phyloP scores from a whole-genome alignment of 2,797 vertebrate genomes.

The Stomatorhinus walkeri region DNA sequence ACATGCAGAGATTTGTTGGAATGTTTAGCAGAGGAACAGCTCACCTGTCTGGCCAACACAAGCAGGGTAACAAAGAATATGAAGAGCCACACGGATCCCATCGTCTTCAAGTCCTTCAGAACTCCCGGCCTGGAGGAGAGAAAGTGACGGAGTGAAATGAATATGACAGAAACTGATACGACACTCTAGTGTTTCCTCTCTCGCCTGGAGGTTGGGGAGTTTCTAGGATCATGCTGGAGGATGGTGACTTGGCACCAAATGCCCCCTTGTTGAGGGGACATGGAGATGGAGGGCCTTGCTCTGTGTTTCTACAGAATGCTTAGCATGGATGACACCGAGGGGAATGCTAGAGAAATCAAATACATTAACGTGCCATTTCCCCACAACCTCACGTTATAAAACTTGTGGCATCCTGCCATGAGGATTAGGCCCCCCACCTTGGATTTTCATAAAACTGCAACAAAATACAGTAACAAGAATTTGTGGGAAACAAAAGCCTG shows the following conservation, averaged over 20 bases:
- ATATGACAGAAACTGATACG: neutral
- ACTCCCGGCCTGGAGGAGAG: slow-evolving; percentile 74
- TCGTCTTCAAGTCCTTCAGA: slow-evolving; percentile 92
- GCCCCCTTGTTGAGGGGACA: neutral
- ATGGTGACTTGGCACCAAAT: neutral
- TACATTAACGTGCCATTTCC: neutral
- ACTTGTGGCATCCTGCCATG: neutral
- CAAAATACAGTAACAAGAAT: neutral
- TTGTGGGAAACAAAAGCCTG: neutral
- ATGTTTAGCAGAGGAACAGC: slow-evolving; percentile 32
- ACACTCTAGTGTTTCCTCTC: neutral
- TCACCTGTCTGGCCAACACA: slow-evolving; percentile 91
- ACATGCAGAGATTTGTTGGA: neutral
- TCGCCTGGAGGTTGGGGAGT: neutral
- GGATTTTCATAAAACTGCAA: neutral
- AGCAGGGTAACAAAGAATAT: slow-evolving; percentile 94
- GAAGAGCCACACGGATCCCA: slow-evolving; percentile 91
- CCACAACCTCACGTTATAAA: neutral
- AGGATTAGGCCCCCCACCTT: neutral
- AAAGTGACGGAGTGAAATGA: neutral
- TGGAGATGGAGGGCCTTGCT: neutral
- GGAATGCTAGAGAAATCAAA: neutral
- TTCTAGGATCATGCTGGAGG: neutral
- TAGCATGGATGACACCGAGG: neutral
- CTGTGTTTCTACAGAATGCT: neutral